phyloP scores from a whole-genome alignment of 2,888 invertebrate genomes.

The Bellardia pandia region DNA sequence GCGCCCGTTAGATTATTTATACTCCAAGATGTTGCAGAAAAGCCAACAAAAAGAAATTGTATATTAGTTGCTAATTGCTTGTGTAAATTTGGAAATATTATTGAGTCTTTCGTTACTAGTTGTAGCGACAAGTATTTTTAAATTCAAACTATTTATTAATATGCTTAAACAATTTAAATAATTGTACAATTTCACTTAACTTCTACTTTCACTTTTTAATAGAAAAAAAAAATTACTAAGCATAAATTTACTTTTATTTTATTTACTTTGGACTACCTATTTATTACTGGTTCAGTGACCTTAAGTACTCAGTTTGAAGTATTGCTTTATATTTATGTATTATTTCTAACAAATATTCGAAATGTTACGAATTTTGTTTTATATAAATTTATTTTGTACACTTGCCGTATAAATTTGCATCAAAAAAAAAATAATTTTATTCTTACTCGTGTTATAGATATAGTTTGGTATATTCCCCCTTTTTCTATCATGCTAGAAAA shows the following conservation, averaged over 20 bases:
- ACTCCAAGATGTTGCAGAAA: not conserved
- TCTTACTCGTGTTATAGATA: too few relatives aligned
- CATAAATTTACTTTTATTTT: too few relatives aligned
- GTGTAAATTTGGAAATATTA: conserved; percentile 7
- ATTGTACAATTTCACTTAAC: conserved; percentile 43
- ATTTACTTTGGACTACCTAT: too few relatives aligned
- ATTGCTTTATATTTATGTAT: too few relatives aligned
- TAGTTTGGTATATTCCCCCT: too few relatives aligned
- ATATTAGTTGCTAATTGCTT: conserved; percentile 30
- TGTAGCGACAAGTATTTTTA: not conserved
- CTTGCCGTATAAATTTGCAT: too few relatives aligned
- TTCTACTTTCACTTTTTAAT: conserved; percentile 43
- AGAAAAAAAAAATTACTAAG: too few relatives aligned
- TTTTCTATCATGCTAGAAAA: too few relatives aligned
- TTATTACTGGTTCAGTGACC: not conserved
- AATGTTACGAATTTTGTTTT: too few relatives aligned
- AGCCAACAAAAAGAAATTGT: not conserved
- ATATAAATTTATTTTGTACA: too few relatives aligned
- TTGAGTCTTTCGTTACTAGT: not conserved
- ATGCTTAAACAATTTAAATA: not conserved
- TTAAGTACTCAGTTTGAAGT: not conserved
- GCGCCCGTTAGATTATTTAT: conserved; percentile 32
- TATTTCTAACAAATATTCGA: too few relatives aligned
- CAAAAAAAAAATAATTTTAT: too few relatives aligned
- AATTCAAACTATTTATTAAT: not conserved